Evolutionary conservation across 2,113 vertebrate genomes (phyloP).

Genomic region (Gobiocypris rarus): DNA sequence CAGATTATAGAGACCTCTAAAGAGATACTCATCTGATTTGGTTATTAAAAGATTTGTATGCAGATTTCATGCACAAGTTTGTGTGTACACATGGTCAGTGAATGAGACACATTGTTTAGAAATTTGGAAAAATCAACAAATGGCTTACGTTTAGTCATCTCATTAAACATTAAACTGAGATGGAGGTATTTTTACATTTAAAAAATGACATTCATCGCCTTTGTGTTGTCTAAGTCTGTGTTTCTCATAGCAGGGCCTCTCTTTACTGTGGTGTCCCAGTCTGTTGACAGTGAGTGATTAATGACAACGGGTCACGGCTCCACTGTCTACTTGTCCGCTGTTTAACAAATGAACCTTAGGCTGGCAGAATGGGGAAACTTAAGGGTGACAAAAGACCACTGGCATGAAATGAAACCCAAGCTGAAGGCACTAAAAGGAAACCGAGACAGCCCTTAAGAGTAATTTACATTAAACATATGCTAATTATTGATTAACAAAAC

Average conservation of each 20-base stretch:
- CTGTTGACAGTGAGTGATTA: constrained; percentile 48
- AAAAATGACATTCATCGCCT: background rate
- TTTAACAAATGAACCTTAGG: constrained; percentile 43
- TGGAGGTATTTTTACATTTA: background rate
- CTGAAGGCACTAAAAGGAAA: background rate
- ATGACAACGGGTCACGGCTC: constrained; percentile 27
- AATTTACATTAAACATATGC: background rate
- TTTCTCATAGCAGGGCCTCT: background rate
- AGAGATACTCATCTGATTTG: background rate
- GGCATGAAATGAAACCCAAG: background rate
- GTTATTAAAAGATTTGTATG: background rate
- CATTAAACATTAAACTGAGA: background rate
- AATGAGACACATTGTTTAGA: background rate
- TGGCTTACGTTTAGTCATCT: background rate
- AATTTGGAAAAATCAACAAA: background rate
- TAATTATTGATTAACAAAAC: background rate
- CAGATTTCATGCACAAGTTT: background rate
- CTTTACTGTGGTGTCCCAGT: constrained; percentile 28
- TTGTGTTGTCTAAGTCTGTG: background rate
- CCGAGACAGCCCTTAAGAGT: constrained; percentile 1
- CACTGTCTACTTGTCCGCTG: constrained; percentile 30
- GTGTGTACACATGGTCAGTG: background rate
- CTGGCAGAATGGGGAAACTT: constrained; percentile 40
- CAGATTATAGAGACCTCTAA: no score
- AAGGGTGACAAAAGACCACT: constrained; percentile 30